Evolutionary conservation across 2,888 invertebrate species (phyloP).

Genomic region (Onthophagus sagittarius): DNA sequence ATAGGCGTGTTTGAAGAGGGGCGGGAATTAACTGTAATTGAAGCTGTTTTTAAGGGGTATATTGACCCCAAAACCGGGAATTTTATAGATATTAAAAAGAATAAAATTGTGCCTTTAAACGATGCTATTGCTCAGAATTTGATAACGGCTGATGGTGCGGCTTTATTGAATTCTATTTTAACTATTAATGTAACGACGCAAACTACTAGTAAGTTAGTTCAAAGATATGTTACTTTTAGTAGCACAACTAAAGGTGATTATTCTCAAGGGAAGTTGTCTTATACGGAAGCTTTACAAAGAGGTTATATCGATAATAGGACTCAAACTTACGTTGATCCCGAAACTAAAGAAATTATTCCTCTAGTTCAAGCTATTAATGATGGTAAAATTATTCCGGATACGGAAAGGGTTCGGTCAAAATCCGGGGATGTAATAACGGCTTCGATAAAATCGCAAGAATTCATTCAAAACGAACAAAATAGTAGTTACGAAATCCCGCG

Average conservation of each 20-base stretch:
- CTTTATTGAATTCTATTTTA: conserved; percentile 76
- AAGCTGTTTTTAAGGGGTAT: conserved; percentile 81
- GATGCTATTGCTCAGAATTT: conserved; percentile 81
- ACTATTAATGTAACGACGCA: conserved; percentile 86
- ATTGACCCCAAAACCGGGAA: conserved; percentile 87
- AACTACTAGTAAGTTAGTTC: conserved; percentile 80
- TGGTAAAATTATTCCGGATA: conserved; percentile 64
- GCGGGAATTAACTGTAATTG: conserved; percentile 76
- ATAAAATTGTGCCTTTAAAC: conserved; percentile 73
- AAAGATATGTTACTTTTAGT: conserved; percentile 70
- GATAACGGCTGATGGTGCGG: conserved; percentile 84
- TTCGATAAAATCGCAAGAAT: conserved; percentile 14
- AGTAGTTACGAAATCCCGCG: conserved; percentile 62
- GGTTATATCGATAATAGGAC: conserved; percentile 77
- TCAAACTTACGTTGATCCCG: conserved; percentile 74
- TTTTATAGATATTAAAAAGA: conserved; percentile 70
- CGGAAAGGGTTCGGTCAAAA: conserved; percentile 31
- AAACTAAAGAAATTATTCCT: conserved; percentile 66
- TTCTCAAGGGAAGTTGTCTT: conserved; percentile 62
- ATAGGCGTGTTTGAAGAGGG: conserved; percentile 77
- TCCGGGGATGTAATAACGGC: conserved; percentile 29
- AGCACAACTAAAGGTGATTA: conserved; percentile 57
- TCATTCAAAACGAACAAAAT: background rate
- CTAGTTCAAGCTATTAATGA: conserved; percentile 75
- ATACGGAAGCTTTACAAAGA: conserved; percentile 71